Percentiles rank a stretch among this genome's conserved stretches.
These are phyloP conservation scores for Pandemis corylana DNA, from an alignment of 2,888 invertebrate genomes.

Conservation along the genomic window DNA sequence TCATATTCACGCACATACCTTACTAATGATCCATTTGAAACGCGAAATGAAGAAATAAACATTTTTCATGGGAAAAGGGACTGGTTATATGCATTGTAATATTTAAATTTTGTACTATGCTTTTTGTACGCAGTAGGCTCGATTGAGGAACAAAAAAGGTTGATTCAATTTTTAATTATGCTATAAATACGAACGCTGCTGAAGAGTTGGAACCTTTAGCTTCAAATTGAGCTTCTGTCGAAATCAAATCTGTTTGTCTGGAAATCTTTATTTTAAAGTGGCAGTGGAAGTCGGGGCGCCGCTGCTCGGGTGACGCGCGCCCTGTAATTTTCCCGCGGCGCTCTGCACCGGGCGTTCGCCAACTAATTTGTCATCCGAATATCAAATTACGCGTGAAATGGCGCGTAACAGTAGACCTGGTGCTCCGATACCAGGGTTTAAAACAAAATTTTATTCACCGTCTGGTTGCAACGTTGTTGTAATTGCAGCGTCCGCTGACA, in stretches of 20 bases:
- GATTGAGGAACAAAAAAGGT: background rate
- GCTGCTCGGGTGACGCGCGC: conserved; percentile 51
- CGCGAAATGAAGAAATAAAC: conserved; percentile 12
- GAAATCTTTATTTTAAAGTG: conserved; percentile 38
- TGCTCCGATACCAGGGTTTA: conserved; percentile 69
- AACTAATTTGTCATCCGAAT: conserved; percentile 83
- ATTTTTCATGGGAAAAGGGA: background rate
- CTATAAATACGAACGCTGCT: background rate
- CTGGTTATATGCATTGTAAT: conserved; percentile 3
- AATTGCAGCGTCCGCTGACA: conserved; percentile 68
- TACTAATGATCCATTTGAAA: conserved; percentile 30
- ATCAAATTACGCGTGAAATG: conserved; percentile 83
- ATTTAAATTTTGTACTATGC: background rate
- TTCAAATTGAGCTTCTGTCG: conserved; percentile 14
- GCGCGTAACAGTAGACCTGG: conserved; percentile 75
- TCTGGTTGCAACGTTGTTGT: conserved; percentile 66
- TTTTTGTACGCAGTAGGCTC: background rate
- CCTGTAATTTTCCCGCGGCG: conserved; percentile 75
- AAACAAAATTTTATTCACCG: conserved; percentile 77
- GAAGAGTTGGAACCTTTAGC: conserved; percentile 7
- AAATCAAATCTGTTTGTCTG: conserved; percentile 31
- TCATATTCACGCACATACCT: conserved; percentile 26
- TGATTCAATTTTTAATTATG: background rate
- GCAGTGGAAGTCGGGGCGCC: conserved; percentile 36
- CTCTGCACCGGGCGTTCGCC: conserved; percentile 65